phyloP scores from a whole-genome alignment of 2,888 invertebrate genomes.

The Troides helena region DNA sequence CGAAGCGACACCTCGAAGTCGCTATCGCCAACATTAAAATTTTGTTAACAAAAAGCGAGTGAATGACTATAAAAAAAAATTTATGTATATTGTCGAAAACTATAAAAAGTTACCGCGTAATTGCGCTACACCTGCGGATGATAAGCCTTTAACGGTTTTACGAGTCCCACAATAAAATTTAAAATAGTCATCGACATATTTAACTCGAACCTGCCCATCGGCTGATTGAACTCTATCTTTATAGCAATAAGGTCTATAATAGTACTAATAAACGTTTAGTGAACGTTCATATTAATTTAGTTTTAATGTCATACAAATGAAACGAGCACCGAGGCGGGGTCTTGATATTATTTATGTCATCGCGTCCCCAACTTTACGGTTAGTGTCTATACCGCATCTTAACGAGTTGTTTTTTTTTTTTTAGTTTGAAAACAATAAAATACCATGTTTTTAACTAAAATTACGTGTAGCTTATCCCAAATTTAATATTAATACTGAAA shows the following conservation, averaged over 20 bases:
- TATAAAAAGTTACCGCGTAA: conserved; percentile 47
- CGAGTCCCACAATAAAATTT: conserved; percentile 47
- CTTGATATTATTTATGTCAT: conserved; percentile 73
- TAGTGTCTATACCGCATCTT: conserved; percentile 49
- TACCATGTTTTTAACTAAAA: no score
- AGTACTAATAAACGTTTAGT: neutral
- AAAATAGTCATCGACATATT: conserved; percentile 35
- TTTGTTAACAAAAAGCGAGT: conserved; percentile 13
- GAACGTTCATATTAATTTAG: conserved; percentile 15
- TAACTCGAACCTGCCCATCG: no score
- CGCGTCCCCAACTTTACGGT: conserved; percentile 59
- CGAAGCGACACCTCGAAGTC: no score
- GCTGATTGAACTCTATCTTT: conserved; percentile 31
- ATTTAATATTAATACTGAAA: no score
- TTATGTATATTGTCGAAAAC: conserved; percentile 35
- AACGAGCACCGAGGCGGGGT: conserved; percentile 50
- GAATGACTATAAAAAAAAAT: conserved; percentile 25
- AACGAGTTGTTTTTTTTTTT: conserved; percentile 64
- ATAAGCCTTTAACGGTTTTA: conserved; percentile 54
- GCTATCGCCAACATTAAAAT: neutral
- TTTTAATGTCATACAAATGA: conserved; percentile 38
- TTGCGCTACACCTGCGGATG: conserved; percentile 52
- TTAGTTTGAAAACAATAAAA: conserved; percentile 28
- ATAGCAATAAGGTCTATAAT: conserved; percentile 24
- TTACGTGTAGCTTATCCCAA: no score